Conservation (phyloP, 2,113 vertebrate genomes). For the Nesogale talazaci region DNA sequence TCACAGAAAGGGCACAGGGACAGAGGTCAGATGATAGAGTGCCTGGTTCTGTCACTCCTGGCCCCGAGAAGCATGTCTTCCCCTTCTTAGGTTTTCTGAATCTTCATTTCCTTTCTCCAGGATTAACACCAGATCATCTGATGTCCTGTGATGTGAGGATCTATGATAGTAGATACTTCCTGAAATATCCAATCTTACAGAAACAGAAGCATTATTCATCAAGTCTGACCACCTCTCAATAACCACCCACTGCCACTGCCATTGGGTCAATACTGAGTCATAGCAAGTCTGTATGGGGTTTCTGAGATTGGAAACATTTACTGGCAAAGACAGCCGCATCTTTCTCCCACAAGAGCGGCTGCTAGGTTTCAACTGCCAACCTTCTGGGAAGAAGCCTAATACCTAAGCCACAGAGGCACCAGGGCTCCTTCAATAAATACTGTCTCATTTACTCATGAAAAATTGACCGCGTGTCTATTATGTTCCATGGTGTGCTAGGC, state of each 20-base stretch:
- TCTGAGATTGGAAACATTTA: too few relatives aligned
- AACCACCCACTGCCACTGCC: too few relatives aligned
- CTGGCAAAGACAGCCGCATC: too few relatives aligned
- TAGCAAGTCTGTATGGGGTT: too few relatives aligned
- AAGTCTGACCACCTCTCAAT: neutral
- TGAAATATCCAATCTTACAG: neutral
- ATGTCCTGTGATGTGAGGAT: neutral
- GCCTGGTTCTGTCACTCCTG: too few relatives aligned
- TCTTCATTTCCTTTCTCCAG: neutral
- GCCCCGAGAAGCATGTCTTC: neutral
- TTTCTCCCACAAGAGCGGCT: too few relatives aligned
- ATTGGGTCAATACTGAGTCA: too few relatives aligned
- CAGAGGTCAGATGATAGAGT: neutral
- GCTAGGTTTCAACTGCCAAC: too few relatives aligned
- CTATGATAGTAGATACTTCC: neutral
- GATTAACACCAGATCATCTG: neutral
- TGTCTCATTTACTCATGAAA: neutral
- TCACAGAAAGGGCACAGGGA: neutral
- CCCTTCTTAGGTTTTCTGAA: neutral
- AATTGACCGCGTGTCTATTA: neutral
- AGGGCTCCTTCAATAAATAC: neutral
- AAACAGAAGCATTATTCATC: neutral
- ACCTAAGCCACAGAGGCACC: too few relatives aligned
- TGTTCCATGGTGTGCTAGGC: neutral
- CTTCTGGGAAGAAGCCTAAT: too few relatives aligned